Percentiles rank a stretch among this genome's conserved stretches.
Conservation (phyloP, 2,888 invertebrate species). For the Steinernema hermaphroditum region DNA sequence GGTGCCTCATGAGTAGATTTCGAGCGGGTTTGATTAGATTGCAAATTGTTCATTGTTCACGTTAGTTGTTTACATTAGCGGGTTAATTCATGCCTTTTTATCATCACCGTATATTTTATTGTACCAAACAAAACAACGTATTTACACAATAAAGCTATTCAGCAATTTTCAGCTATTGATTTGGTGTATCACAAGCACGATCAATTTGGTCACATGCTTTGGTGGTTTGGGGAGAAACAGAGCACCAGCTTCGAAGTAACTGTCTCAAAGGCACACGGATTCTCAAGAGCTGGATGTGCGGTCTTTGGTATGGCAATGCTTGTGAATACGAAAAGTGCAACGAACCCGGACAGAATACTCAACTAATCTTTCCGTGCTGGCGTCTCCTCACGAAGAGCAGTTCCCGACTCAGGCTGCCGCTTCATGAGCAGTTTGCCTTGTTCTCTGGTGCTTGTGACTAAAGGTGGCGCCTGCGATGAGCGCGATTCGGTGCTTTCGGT, state of each 20-base stretch:
- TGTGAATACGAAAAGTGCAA: not conserved
- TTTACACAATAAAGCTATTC: conserved; percentile 29
- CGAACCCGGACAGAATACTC: not conserved
- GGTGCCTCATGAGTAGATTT: too few species aligned
- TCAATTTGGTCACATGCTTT: not conserved
- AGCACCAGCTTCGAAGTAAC: conserved; percentile 13
- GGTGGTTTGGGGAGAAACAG: not conserved
- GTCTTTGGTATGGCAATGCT: conserved; percentile 3
- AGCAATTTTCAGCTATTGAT: not conserved
- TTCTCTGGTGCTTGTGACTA: conserved; percentile 12
- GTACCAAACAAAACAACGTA: conserved; percentile 25
- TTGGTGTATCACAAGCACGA: not conserved
- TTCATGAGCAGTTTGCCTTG: conserved; percentile 45
- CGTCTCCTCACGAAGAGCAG: not conserved
- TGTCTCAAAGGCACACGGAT: conserved; percentile 12
- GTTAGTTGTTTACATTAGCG: not conserved
- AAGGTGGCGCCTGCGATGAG: not conserved
- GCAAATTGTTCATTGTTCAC: not conserved
- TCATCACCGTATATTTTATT: conserved; percentile 28
- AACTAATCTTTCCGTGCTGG: not conserved
- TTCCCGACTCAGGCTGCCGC: conserved; percentile 32
- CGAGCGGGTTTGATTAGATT: not conserved
- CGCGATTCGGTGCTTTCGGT: conserved; percentile 43
- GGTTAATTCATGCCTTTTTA: not conserved
- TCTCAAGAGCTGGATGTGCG: not conserved